These are phyloP conservation scores for Sapajus apella DNA, from an alignment of 2,113 vertebrate species.

Conservation along the genomic window DNA sequence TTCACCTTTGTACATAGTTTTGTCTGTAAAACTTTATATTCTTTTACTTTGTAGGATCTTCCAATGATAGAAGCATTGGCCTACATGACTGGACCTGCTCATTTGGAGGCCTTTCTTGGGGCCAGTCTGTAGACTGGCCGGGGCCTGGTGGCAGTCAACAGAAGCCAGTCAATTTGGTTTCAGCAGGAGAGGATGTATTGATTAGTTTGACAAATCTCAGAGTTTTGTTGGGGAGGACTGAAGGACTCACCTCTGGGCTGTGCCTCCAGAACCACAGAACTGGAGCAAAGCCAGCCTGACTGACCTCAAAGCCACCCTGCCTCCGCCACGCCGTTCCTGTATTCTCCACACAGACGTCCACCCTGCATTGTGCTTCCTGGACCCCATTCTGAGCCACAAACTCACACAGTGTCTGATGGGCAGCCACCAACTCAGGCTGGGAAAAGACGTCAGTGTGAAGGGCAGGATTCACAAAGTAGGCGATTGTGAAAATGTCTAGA, in stretches of 20 bases:
- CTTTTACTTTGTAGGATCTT: not conserved
- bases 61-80: not conserved
- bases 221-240: not conserved
- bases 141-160: no score
- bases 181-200: not conserved
- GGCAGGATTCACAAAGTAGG: not conserved
- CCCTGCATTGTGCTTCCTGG: not conserved
- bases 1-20: not conserved
- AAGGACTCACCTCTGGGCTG: not conserved
- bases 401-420: not conserved
- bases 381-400: not conserved
- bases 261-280: not conserved
- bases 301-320: not conserved
- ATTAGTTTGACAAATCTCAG: not conserved
- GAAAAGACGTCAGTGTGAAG: not conserved
- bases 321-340: not conserved
- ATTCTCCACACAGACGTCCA: not conserved
- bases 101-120: not conserved
- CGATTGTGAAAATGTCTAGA: not conserved
- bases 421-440: not conserved
- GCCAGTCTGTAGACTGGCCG: not conserved
- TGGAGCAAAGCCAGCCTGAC: no score
- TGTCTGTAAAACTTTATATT: not conserved
- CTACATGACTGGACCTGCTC: not conserved
- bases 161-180: not conserved